Percentiles rank a stretch among this genome's conserved stretches.
phyloP scores from a whole-genome alignment of 2,113 vertebrate genomes.

The Nothocercus nigrocapillus region DNA sequence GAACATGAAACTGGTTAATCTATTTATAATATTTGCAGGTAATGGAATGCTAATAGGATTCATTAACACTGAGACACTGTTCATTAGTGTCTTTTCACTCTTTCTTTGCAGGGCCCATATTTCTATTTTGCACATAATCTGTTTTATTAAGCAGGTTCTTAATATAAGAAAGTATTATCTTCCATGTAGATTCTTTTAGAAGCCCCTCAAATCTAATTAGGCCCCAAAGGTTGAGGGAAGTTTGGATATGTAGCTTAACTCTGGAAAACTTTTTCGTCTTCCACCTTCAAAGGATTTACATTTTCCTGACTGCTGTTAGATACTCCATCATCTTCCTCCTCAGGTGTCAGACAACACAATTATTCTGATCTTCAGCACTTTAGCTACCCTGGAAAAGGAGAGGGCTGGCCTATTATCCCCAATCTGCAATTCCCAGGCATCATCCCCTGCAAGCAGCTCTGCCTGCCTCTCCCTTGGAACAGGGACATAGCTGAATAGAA shows the following conservation, averaged over 20 bases:
- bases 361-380: not conserved
- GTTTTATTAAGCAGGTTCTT: slow-evolving; percentile 54
- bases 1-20: not conserved
- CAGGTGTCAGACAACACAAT: not conserved
- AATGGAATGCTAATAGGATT: slow-evolving; percentile 59
- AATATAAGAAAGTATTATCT: slow-evolving; percentile 41
- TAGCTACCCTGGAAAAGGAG: not conserved
- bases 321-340: not conserved
- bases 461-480: not conserved
- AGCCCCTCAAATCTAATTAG: slow-evolving; percentile 38
- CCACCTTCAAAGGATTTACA: not conserved
- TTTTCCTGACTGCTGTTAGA: not conserved
- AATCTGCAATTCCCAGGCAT: not conserved
- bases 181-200: slow-evolving; percentile 19
- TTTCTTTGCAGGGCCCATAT: not conserved
- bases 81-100: slow-evolving; percentile 65
- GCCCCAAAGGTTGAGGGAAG: slow-evolving; percentile 35
- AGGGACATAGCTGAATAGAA: not conserved
- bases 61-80: slow-evolving; percentile 53
- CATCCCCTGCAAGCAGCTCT: not conserved
- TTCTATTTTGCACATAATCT: slow-evolving; percentile 58
- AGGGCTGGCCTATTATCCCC: not conserved
- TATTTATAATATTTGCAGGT: slow-evolving; percentile 49
- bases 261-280: slow-evolving; percentile 1
- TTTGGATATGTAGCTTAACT: not conserved